Evolutionary conservation across 2,113 vertebrate genomes (phyloP).

Genomic region (Mola mola): DNA sequence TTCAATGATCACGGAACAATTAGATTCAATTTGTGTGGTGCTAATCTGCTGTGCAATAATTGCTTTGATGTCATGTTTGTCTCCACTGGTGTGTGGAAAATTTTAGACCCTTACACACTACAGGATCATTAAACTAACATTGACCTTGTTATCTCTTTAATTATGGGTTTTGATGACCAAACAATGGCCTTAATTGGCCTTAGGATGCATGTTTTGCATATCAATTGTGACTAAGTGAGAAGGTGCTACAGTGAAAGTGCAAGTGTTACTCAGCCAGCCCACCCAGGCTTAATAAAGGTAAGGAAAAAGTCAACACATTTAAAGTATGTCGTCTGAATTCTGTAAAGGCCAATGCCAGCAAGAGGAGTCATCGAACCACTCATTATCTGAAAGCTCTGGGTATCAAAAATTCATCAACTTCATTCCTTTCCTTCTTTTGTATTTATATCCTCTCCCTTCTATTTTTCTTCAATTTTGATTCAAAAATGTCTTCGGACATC

Average conservation of each 20-base stretch:
- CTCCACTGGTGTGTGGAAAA: neutral
- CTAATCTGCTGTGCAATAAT: conserved; percentile 16
- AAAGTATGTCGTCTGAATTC: conserved; percentile 52
- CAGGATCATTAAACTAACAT: neutral
- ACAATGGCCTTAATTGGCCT: conserved; percentile 20
- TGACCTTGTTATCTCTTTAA: conserved; percentile 9
- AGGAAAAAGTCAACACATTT: conserved; percentile 52
- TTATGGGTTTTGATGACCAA: conserved; percentile 6
- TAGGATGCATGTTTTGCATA: conserved; percentile 17
- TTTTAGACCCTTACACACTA: neutral
- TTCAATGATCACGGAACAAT: no score
- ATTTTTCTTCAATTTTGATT: conserved; percentile 19
- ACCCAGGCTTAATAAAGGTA: conserved; percentile 46
- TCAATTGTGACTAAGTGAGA: conserved; percentile 5
- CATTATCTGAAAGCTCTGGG: conserved; percentile 64
- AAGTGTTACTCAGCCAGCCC: conserved; percentile 18
- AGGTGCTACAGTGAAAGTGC: no score
- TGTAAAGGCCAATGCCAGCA: conserved; percentile 49
- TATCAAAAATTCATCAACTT: conserved; percentile 50
- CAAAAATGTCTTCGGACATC: no score
- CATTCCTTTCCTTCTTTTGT: conserved; percentile 18
- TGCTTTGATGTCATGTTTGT: neutral
- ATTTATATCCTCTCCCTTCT: conserved; percentile 14
- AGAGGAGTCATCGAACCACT: conserved; percentile 52
- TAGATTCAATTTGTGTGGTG: neutral